Evolutionary conservation across 2,113 vertebrate genomes (phyloP), one percentile per base, ranked within the genome.

Genomic region (Pollimyrus isidori): DNA sequence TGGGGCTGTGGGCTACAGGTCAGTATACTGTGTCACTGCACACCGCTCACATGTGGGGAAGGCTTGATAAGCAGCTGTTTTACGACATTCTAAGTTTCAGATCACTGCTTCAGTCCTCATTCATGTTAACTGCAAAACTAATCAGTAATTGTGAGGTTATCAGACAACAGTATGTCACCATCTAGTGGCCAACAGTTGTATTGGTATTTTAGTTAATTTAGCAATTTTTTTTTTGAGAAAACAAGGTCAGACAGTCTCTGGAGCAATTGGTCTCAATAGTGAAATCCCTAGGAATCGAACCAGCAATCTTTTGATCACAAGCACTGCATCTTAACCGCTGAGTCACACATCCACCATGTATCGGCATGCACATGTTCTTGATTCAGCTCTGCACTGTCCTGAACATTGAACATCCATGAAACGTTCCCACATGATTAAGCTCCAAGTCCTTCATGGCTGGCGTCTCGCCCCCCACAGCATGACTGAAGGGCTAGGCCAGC

Each of bases 401-500:
- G 53, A 21, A 56, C 53, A 7, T 65, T 65, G 23, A 65, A 62
- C 23, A 26, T 26, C 9, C 58, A 26, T 65, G 23, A 62, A 62
- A 62, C 21, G 7, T 23, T 62, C 58, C 58, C 23, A n/a, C 58
- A 11, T n/a, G n/a, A 65, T 11, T 65, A 65, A 26, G 58, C 58
- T 65, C 58, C 58, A 26, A 65, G 58, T 62, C 58, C 21, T 7
- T 39, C 0, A 0, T 76, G 30, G 19, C 2, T 13, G 91, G 6
- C 91, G 46, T 91, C 50, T n/a, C 21, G 87, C 48, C 90, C 1
- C 48, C 90, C 1, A 6, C 95, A 99, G 98, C 92, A 99, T 99
- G 98, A 98, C 97, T 0, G 98, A 99, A 92, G 98, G 98, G 2
- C 94, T 99, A 89, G 98, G 98, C 30, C 98, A 99, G 93, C 91